Base-by-base conservation (phyloP, 2,888 invertebrate genomes). In the Rhynchonema sp. region DNA sequence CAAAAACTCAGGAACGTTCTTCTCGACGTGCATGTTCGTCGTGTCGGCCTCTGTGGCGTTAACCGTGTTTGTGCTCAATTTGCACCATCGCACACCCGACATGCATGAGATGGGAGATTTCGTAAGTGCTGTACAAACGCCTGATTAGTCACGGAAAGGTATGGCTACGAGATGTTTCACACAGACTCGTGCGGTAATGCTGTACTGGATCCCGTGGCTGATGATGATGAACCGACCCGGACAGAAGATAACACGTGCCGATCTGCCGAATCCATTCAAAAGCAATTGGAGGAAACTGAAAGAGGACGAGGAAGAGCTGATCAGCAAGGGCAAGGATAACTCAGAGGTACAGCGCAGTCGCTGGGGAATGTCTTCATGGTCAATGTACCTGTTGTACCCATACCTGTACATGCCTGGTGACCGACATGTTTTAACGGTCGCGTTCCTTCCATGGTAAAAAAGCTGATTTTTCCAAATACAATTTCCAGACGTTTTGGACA, bases 181-280 rank as follows among this genome's bases (percentile, higher is more conserved):
- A n/a, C 57, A 67, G 67, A 65, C 66, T 53, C 64, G 65, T 13
- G 13, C 62, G 0, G 46, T 67, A 17, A 63, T 67, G 64, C 63
- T 67, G 30, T 64, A 66, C 56, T 66, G 65, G 64, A 58, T 67
- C 27, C 67, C 67, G 13, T 67, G 64, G 63, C 23, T 66, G n/a
- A 58, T 67, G 30, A 30, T 64, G 22, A 67, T 67, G 67, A 59
- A 61, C 25, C 20, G 49, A 6, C 49, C 49, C 23, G 49, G 49
- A 13, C 20, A n/a, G 3, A 17, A 17, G 49, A 17, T 49, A 3
- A 49, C 49, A 13, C 49, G 49, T 23, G 23, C 20, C 20, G 49
- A 49, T 27, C 27, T 54, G 54, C 54, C 54, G 27, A 54, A 54
- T 23, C 54, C 54, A 3, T 54, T 54, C 54, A 9, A 26, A 9